A percentile compares a stretch with the other conserved stretches of the same genome.
phyloP scores from a whole-genome alignment of 2,888 invertebrate genomes.

The Polydrusus pterygomalis region DNA sequence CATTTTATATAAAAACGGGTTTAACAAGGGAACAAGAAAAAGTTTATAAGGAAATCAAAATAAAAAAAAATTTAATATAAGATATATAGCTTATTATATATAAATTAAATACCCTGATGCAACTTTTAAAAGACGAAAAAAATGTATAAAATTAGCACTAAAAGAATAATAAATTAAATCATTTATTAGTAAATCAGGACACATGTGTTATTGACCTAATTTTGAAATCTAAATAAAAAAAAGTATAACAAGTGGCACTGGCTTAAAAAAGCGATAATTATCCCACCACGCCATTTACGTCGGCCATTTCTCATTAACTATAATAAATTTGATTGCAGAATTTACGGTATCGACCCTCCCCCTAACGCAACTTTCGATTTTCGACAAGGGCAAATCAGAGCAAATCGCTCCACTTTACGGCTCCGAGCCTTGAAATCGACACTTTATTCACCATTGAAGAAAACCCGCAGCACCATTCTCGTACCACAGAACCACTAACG shows the following conservation, averaged over 20 bases:
- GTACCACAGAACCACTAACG: slow-evolving; percentile 43
- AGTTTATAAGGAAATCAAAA: no score
- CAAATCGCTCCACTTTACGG: slow-evolving; percentile 42
- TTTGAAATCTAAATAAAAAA: slow-evolving; percentile 9
- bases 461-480: slow-evolving; percentile 41
- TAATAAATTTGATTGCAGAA: slow-evolving; percentile 28
- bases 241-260: slow-evolving; percentile 3
- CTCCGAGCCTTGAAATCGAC: slow-evolving; percentile 29
- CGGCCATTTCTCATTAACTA: slow-evolving; percentile 32
- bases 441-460: slow-evolving; percentile 37
- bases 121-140: not conserved
- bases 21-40: no score
- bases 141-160: not conserved
- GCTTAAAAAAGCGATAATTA: slow-evolving; percentile 13
- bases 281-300: slow-evolving; percentile 20
- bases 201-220: slow-evolving; percentile 15
- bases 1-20: no score
- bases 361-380: slow-evolving; percentile 47
- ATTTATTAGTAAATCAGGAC: slow-evolving; percentile 20
- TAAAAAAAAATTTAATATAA: no score
- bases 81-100: no score
- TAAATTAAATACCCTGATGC: no score
- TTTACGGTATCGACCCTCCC: slow-evolving; percentile 39
- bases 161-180: slow-evolving; percentile 1
- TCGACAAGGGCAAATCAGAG: slow-evolving; percentile 47